Evolutionary conservation across 2,888 invertebrate species (phyloP), one percentile per base, ranked within the genome.

Genomic region (Cephus pulcher): DNA sequence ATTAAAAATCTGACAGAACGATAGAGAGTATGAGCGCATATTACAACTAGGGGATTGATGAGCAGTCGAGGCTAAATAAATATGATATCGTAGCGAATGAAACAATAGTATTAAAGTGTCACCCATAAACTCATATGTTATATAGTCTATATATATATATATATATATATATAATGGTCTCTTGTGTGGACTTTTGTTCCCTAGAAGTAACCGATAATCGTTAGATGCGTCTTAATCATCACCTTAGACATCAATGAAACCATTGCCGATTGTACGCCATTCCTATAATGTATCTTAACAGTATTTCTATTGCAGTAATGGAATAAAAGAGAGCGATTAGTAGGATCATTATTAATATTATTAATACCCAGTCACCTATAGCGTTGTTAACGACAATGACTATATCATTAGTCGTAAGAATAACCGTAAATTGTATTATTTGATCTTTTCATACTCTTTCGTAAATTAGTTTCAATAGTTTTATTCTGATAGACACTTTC

Each of bases 251-350:
- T 30, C 37, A 75, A 74, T 73, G 86, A 80, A 86, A 82, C 81
- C 78, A 83, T 81, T 81, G 83, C 85, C 85, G 85, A 88, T 88
- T 86, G 87, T 88, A 89, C 88, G 88, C 89, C 88, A 89, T 90
- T 90, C 90, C 89, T 90, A 89, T 85, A 86, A 88, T 89, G 85
- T 89, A 89, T 90, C 83, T 86, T 90, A 89, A 90, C 90, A 90
- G 90, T 90, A 90, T 90, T 90, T 88, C 83, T 89, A 89, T 88
- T 83, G 87, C 86, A 86, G 86, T 88, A 89, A 88, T 86, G 84
- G 85, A 87, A 88, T 87, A 89, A 89, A 84, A 79, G 81, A 86
- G 84, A 87, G 86, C 86, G 85, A 86, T 88, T 88, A 87, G 88
- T 88, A 88, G 83, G 71, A 32, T 34, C 71, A 71, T 56, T 56